Base-by-base conservation (phyloP, 2,888 invertebrate genomes). In the Xanthorhoe designata region DNA sequence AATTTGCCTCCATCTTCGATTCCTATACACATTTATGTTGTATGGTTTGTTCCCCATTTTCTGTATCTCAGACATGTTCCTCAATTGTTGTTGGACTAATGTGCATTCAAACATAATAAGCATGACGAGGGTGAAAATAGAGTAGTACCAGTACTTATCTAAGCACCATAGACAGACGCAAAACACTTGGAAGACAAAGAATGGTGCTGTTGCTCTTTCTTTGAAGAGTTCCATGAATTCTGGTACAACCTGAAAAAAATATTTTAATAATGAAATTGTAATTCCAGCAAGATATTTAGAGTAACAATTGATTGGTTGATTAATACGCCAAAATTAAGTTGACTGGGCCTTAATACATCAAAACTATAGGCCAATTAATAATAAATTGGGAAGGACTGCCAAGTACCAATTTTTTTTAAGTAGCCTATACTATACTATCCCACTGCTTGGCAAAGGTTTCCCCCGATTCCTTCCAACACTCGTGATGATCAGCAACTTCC, bases 171-270 rank as follows among this genome's bases (percentile, higher is more conserved):
- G 94, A 10, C 97, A 98, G 53, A 99, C 99, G 83, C 99, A 99
- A 87, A 99, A 99, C 65, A 99, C 98, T 96, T 99, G 99, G 89
- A 99, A 99, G 5, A 99, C 99, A 90, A 99, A 99, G 91, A 99
- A 99, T 1, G 99, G 99, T 0, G 99, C 99, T 0, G 99, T 99
- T 0, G 99, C 99, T 77, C 99, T 94, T 91, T 99, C 99, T 78
- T 97, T 97, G 85, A 99, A 99, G 17, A 99, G 94, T 89, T 99
- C 99, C 94, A 96, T 95, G 84, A 99, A 99, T 87, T 98, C 98
- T 0, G 99, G 99, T 17, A 99, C 97, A 66, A 98, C 96, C 94
- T 94, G 81, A 58, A 91, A 91, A 54, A 54, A 70, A 73, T 24
- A 24, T 24, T 24, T 24, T n/a, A 66, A 71, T 69, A 50, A 52